Base-by-base conservation (phyloP, 2,797 vertebrate species). In the Pipistrellus nathusii region DNA sequence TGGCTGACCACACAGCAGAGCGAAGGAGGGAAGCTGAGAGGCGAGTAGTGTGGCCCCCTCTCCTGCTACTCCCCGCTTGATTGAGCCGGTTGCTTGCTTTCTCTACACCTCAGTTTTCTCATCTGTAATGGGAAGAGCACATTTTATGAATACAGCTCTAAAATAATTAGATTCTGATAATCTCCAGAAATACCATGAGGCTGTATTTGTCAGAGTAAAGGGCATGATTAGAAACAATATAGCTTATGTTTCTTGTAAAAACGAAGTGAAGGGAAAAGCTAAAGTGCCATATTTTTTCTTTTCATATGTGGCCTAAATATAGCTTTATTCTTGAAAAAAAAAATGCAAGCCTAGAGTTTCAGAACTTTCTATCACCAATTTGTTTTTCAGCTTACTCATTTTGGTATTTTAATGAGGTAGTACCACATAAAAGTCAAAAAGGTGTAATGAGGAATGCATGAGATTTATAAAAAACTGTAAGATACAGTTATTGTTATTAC, bases 371-470 rank as follows among this genome's bases (percentile, higher is more conserved):
- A 38, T 18, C 8, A 30, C n/a, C 18, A 78, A 15, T 55, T 93
- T 88, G 25, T 38, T 87, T 89, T 80, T 88, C 92, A 85, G n/a
- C 14, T 48, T 69, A 88, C 15, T 73, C 14, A 73, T 92, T 94
- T 71, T 95, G 27, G 9, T 7, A 11, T 95, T 69, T 95, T 80
- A 85, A 75, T 72, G 18, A 81, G 89, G 30, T 51, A 72, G 1
- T 85, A 15, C 69, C 6, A 64, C 12, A n/a, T 21, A 92, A 93
- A 90, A 77, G 64, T 62, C 8, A 73, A 89, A 69, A 48, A 71
- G 14, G 17, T n/a, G 4, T 55, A 91, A 25, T 76, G 23, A 85
- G 55, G 25, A 86, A 41, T 81, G 41, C 88, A 38, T 78, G 32
- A 38, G 27, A 90, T 41, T 55, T 46, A 64, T 25, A 83, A 85